phyloP scores from a whole-genome alignment of 2,113 vertebrate species.

The Hippoglossus stenolepis region DNA sequence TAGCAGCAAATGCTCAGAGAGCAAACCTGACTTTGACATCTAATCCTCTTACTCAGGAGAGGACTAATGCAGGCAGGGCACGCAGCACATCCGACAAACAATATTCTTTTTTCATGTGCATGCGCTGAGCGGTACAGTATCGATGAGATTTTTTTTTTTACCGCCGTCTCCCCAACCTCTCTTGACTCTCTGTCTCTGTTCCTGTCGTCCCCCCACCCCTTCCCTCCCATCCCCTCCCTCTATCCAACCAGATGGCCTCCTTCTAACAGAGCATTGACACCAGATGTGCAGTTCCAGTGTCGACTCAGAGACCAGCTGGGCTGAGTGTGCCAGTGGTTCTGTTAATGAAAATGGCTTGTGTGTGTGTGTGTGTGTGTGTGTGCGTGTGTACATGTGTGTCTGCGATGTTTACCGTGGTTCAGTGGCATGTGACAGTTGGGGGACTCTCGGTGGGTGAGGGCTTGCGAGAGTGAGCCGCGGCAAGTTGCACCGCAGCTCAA shows the following conservation, averaged over 20 bases:
- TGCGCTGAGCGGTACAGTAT: conserved; percentile 30
- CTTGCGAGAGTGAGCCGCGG: conserved; percentile 63
- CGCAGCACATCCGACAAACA: conserved; percentile 50
- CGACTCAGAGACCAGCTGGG: conserved; percentile 82
- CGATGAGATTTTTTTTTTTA: conserved; percentile 35
- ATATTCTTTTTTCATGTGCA: conserved; percentile 52
- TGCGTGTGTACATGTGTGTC: conserved; percentile 25
- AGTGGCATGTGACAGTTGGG: conserved; percentile 82
- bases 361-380: conserved; percentile 27
- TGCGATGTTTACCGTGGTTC: conserved; percentile 75
- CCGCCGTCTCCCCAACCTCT: conserved; percentile 49
- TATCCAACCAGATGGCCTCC: conserved; percentile 77
- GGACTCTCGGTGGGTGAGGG: conserved; percentile 71
- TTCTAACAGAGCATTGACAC: conserved; percentile 81
- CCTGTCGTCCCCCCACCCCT: neutral
- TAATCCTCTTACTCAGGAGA: conserved; percentile 77
- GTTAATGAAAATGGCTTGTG: conserved; percentile 81
- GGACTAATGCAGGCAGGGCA: conserved; percentile 67
- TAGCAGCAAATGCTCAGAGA: conserved; percentile 68
- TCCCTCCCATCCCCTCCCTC: conserved; percentile 16
- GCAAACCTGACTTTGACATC: conserved; percentile 73
- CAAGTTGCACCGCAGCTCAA: conserved; percentile 61
- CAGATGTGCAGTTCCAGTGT: conserved; percentile 83
- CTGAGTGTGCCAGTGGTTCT: conserved; percentile 81
- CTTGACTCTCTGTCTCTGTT: conserved; percentile 53